Percentiles rank a stretch among this genome's conserved stretches.
Evolutionary conservation across 2,113 vertebrate species (phyloP).

Genomic region (Phylloscopus whistleri): DNA sequence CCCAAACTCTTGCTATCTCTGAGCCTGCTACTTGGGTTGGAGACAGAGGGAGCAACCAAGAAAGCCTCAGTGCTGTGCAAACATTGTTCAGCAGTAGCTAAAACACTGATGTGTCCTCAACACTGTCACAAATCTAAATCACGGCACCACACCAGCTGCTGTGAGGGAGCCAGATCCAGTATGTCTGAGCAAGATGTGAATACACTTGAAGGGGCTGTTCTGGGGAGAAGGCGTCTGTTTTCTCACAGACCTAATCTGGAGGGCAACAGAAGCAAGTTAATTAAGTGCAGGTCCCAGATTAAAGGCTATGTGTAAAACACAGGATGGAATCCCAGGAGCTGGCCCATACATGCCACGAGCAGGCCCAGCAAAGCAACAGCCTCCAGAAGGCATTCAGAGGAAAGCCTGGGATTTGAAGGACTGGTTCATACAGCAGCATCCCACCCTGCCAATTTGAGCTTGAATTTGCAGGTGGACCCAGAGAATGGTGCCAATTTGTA

Average conservation of each 20-base stretch:
- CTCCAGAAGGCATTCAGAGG: background rate
- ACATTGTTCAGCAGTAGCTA: background rate
- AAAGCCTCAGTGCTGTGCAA: background rate
- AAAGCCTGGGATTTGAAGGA: background rate
- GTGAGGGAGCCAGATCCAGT: background rate
- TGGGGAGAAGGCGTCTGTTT: background rate
- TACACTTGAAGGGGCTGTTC: no score
- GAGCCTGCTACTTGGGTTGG: background rate
- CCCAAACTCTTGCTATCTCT: background rate
- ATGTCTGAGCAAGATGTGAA: background rate
- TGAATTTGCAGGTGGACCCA: background rate
- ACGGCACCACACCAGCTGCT: background rate
- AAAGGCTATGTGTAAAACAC: background rate
- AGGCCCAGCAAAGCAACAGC: background rate
- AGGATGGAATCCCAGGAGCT: background rate
- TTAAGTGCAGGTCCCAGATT: background rate
- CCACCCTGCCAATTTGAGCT: background rate
- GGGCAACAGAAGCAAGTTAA: background rate
- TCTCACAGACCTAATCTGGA: background rate
- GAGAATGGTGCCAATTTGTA: background rate
- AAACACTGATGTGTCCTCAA: background rate
- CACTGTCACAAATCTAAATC: background rate
- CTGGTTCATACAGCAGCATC: background rate
- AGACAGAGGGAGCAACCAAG: background rate
- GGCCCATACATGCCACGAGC: background rate